phyloP scores from a whole-genome alignment of 2,113 vertebrate species.

The Bagarius yarrelli region DNA sequence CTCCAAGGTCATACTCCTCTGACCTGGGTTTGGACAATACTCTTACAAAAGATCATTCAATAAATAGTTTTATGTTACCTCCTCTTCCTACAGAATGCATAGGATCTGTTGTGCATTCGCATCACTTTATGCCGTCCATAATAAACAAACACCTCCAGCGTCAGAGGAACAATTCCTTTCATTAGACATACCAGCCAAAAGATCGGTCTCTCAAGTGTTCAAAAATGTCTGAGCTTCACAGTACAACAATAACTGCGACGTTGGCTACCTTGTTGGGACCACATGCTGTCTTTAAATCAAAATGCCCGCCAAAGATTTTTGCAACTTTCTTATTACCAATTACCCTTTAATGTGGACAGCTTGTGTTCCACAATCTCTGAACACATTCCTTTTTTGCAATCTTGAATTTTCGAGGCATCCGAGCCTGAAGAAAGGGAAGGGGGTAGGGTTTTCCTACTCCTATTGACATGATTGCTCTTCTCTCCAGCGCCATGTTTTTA shows the following conservation, averaged over 20 bases:
- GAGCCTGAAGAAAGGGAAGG: background rate
- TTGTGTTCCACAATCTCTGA: background rate
- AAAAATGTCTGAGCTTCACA: background rate
- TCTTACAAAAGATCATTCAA: constrained; percentile 51
- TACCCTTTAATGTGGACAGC: background rate
- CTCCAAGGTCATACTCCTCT: constrained; percentile 58
- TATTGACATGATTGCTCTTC: constrained; percentile 53
- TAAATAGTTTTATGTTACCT: background rate
- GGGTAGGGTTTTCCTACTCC: constrained; percentile 29
- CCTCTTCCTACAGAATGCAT: background rate
- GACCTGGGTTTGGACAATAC: constrained; percentile 56
- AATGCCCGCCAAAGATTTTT: background rate
- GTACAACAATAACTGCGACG: constrained; percentile 23
- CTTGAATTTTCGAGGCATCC: constrained; percentile 9
- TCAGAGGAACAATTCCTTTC: background rate
- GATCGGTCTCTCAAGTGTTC: constrained; percentile 5
- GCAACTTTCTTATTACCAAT: background rate
- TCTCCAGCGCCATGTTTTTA: constrained; percentile 55
- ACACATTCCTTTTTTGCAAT: background rate
- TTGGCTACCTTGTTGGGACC: constrained; percentile 24
- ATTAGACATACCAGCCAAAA: constrained; percentile 20
- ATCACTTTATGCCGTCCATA: background rate
- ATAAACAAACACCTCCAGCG: background rate
- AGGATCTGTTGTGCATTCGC: background rate
- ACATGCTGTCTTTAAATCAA: constrained; percentile 28